These are phyloP conservation scores for Andrena hattorfiana DNA, from an alignment of 2,888 invertebrate species.

Conservation along the genomic window DNA sequence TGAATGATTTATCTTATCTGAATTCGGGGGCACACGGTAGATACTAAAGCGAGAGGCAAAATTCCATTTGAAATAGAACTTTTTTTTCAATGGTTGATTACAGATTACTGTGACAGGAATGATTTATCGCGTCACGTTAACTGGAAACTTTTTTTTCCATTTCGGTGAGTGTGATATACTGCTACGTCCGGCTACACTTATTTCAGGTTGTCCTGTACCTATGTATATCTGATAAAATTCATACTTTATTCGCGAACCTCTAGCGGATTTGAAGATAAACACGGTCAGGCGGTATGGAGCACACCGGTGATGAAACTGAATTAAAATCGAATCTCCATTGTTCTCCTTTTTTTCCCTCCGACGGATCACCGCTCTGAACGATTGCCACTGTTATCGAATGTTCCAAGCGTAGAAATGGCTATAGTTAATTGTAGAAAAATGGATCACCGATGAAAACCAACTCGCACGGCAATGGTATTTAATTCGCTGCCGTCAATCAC, in stretches of 20 bases:
- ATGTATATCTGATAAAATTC: neutral
- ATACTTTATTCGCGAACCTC: neutral
- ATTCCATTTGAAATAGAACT: no score
- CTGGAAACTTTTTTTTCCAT: no score
- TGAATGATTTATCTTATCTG: no score
- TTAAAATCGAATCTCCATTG: slow-evolving; percentile 12
- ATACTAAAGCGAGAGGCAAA: no score
- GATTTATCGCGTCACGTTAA: no score
- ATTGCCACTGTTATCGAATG: slow-evolving; percentile 19
- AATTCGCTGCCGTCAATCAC: slow-evolving; percentile 24
- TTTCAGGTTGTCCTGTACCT: neutral
- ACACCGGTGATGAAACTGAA: slow-evolving; percentile 28
- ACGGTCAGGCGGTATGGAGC: neutral
- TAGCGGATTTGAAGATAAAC: slow-evolving; percentile 6
- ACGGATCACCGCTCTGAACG: neutral
- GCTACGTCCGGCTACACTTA: neutral
- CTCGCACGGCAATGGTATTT: neutral
- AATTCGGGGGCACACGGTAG: no score
- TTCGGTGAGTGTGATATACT: no score
- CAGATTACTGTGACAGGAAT: no score
- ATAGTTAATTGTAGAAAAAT: slow-evolving; percentile 26
- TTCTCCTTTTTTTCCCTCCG: neutral
- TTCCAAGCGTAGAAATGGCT: slow-evolving; percentile 12
- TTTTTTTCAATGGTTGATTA: no score
- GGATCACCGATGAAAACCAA: slow-evolving; percentile 4